A percentile compares a stretch with the other conserved stretches of the same genome.
phyloP scores from a whole-genome alignment of 1,140 invertebrate species.

The Scaptomyza montana region DNA sequence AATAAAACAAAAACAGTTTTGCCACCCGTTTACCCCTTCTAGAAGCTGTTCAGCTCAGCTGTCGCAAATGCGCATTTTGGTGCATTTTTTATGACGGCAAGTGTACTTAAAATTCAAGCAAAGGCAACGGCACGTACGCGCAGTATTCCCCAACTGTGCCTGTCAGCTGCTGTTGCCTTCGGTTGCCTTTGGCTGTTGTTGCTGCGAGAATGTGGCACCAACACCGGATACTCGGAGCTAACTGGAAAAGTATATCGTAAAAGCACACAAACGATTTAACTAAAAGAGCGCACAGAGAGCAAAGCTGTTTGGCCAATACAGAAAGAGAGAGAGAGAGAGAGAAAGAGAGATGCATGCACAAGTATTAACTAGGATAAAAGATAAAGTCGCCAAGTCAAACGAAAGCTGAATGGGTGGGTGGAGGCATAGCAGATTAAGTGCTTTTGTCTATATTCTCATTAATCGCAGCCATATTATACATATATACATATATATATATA shows the following conservation, averaged over 20 bases:
- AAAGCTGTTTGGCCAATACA: background rate
- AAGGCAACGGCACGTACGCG: constrained; percentile 46
- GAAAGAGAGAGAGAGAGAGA: background rate
- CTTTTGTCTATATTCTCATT: constrained; percentile 43
- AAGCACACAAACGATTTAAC: constrained; percentile 34
- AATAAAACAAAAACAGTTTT: no score
- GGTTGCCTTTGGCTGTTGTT: constrained; percentile 2
- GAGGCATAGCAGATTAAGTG: constrained; percentile 2
- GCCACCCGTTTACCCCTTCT: background rate
- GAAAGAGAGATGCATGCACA: background rate
- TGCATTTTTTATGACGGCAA: constrained; percentile 51
- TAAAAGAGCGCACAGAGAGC: constrained; percentile 46
- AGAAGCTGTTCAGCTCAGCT: constrained; percentile 28
- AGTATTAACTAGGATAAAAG: constrained; percentile 24
- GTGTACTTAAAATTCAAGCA: constrained; percentile 59
- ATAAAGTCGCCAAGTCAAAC: constrained; percentile 31
- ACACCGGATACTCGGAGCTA: constrained; percentile 32
- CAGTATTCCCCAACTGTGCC: constrained; percentile 55
- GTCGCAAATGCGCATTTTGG: constrained; percentile 51
- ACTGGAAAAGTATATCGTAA: no score
- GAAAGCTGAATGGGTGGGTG: constrained; percentile 3
- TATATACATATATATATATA: constrained; percentile 10
- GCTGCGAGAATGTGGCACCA: background rate
- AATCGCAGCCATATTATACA: constrained; percentile 38
- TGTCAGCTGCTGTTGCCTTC: constrained; percentile 33